These are phyloP conservation scores for Falco novaeseelandiae DNA, from an alignment of 2,797 vertebrate genomes.

Conservation along the genomic window DNA sequence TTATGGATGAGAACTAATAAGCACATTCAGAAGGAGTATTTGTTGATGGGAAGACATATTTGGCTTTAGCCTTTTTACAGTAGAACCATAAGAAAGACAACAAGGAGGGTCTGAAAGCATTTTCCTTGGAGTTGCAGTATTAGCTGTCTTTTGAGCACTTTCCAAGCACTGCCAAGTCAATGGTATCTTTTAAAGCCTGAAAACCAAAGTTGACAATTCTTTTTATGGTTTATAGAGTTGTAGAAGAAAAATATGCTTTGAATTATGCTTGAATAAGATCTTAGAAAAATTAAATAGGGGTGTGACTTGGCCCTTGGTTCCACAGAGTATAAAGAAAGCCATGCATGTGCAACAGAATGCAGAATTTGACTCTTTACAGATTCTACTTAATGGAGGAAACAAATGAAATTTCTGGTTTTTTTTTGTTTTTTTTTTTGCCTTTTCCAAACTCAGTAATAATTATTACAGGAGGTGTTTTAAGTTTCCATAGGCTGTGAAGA, in stretches of 20 bases:
- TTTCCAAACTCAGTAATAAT: constrained; percentile 6
- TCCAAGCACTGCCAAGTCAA: background rate
- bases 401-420: background rate
- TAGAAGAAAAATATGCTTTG: constrained; percentile 8
- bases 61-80: constrained; percentile 35
- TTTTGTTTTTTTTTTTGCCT: background rate
- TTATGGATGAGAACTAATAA: constrained; percentile 2
- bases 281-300: background rate
- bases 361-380: background rate
- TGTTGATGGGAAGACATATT: background rate
- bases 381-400: background rate
- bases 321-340: background rate
- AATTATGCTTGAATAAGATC: background rate
- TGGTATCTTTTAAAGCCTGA: background rate
- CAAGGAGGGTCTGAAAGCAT: constrained; percentile 24
- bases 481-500: background rate
- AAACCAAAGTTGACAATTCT: background rate
- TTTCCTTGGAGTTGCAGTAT: constrained; percentile 34
- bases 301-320: background rate
- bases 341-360: background rate
- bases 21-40: background rate
- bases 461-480: background rate
- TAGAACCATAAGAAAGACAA: constrained; percentile 24
- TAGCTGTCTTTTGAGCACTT: constrained; percentile 29
- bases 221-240: background rate